Evolutionary conservation across 2,888 invertebrate genomes (phyloP).

Genomic region (Tortricodes alternella): DNA sequence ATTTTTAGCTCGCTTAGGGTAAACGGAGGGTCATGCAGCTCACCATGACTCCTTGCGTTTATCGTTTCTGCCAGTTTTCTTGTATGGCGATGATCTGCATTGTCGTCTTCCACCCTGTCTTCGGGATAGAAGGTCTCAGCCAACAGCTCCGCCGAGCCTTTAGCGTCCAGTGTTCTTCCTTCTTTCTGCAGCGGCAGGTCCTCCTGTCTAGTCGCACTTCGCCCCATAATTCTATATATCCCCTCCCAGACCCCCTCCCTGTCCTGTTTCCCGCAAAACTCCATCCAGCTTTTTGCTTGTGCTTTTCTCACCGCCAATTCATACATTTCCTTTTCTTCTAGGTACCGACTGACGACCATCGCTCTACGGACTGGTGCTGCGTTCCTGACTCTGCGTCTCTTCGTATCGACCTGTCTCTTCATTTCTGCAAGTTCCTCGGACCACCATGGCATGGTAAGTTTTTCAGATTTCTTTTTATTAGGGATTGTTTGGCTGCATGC

Average conservation of each 20-base stretch:
- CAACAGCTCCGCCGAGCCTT: neutral
- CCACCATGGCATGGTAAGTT: constrained; percentile 32
- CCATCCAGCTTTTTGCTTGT: constrained; percentile 22
- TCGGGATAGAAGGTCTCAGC: constrained; percentile 10
- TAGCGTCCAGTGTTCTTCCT: neutral
- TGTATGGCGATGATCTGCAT: neutral
- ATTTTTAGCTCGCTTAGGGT: neutral
- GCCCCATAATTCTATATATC: constrained; percentile 16
- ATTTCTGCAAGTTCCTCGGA: constrained; percentile 18
- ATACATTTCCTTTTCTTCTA: constrained; percentile 19
- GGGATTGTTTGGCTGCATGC: constrained; percentile 20
- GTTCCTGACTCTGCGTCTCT: constrained; percentile 7
- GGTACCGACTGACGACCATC: constrained; percentile 18
- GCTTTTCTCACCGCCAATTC: neutral
- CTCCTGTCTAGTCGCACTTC: constrained; percentile 9
- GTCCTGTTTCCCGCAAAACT: constrained; percentile 25
- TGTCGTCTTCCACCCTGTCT: neutral
- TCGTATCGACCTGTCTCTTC: constrained; percentile 22
- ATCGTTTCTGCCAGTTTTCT: neutral
- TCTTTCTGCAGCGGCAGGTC: neutral
- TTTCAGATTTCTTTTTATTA: constrained; percentile 14
- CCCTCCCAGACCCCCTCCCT: constrained; percentile 29
- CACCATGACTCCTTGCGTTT: neutral
- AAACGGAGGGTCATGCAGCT: neutral
- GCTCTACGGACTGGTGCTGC: constrained; percentile 5